Base-by-base conservation (phyloP, 2,797 vertebrate genomes). In the Coluber constrictor region DNA sequence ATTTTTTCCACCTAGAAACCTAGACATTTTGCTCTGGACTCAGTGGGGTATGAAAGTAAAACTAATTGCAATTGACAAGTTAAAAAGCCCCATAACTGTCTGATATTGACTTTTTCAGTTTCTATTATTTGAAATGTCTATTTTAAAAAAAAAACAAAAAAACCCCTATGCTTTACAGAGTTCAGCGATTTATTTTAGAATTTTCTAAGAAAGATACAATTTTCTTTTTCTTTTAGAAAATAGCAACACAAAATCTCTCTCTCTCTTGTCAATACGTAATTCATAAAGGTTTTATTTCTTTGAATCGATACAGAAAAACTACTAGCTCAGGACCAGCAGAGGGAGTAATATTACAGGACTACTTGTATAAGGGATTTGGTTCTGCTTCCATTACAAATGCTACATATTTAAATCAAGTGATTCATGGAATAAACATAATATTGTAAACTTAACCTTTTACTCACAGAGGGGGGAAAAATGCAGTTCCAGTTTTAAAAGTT, bases 281-380 rank as follows among this genome's bases (percentile, higher is more conserved):
- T 20, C 2, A 87, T 83, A 90, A 90, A 87, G 7, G 74, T 1
- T 59, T 47, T 0, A 3, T 15, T 23, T 87, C 16, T 7, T 91
- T 60, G 89, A 66, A 1, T 29, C 57, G 4, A 83, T 87, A 57
- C 2, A 23, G 79, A 89, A 83, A 83, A 63, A 87, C 25, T 47
- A 43, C 79, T 57, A 92, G 93, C 43, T 79, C 12, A 88, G 8
- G n/a, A n/a, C 96, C 95, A 94, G 96, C 93, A 96, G 96, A 95
- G 96, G 96, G 95, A 94, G 96, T 95, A 94, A 93, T 43, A 91
- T 92, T n/a, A 90, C 93, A 90, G 29, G 9, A 27, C 3, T 90
- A 83, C 0, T 43, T 88, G 7, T 8, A 3, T 89, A 60, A 70
- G 15, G 91, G 90, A 74, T 63, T 90, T 25, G 90, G 23, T n/a